Evolutionary conservation across 1,140 invertebrate species (phyloP).

Genomic region (Bradynema listronoti): DNA sequence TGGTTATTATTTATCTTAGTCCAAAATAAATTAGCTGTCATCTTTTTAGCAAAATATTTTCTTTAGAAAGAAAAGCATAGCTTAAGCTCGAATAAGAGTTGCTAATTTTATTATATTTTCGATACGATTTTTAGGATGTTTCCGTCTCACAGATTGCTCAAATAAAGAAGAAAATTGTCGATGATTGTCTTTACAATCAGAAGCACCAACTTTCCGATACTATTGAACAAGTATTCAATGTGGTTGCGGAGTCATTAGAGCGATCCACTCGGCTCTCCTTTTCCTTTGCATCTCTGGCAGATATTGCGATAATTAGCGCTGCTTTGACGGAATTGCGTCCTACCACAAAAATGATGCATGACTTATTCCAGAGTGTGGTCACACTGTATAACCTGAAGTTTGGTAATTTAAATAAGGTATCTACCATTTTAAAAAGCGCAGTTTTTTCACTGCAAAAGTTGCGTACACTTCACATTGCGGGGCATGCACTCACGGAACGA

Average conservation of each 20-base stretch:
- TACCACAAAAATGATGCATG: constrained; percentile 25
- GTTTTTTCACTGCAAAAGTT: constrained; percentile 11
- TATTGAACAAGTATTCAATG: constrained; percentile 19
- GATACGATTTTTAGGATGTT: constrained; percentile 27
- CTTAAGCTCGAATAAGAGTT: too few species aligned
- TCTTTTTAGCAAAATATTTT: constrained; percentile 1
- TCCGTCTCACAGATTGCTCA: constrained; percentile 1
- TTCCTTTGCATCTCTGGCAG: not conserved
- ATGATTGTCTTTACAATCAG: constrained; percentile 19
- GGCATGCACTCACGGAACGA: not conserved
- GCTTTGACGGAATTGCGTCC: not conserved
- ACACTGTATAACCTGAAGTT: constrained; percentile 6
- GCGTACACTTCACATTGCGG: constrained; percentile 20
- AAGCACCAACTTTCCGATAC: constrained; percentile 18
- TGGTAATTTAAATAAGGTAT: constrained; percentile 16
- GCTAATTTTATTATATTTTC: too few species aligned
- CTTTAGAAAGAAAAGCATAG: too few species aligned
- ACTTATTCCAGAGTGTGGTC: constrained; percentile 20
- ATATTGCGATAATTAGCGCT: not conserved
- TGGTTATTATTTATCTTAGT: not conserved
- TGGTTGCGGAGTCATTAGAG: too few species aligned
- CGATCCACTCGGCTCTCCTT: constrained; percentile 6
- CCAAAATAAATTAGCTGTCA: not conserved
- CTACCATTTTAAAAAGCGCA: constrained; percentile 17
- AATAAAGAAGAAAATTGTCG: constrained; percentile 30